A percentile compares a stretch with the other conserved stretches of the same genome.
These are phyloP conservation scores for Sandelia bainsii DNA, from an alignment of 2,797 vertebrate species.

Conservation along the genomic window DNA sequence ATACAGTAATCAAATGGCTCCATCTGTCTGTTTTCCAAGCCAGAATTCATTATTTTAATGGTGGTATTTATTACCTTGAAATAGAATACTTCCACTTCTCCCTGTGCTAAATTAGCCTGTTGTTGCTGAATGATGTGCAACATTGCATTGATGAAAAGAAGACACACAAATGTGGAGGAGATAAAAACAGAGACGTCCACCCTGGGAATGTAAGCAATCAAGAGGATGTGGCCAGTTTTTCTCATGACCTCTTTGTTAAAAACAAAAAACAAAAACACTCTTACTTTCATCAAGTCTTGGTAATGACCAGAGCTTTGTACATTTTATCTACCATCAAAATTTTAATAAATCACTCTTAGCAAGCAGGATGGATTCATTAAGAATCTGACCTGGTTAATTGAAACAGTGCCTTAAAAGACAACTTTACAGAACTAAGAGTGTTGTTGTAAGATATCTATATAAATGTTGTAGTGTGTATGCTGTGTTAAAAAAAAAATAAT, in stretches of 20 bases:
- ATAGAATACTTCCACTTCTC: constrained; percentile 55
- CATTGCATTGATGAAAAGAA: constrained; percentile 55
- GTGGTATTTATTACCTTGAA: constrained; percentile 62
- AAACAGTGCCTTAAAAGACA: constrained; percentile 40
- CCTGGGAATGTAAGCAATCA: constrained; percentile 71
- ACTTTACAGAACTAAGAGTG: constrained; percentile 31
- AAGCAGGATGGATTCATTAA: constrained; percentile 37
- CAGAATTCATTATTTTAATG: constrained; percentile 59
- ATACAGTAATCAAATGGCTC: constrained; percentile 61
- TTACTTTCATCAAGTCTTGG: constrained; percentile 7
- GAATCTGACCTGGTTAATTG: constrained; percentile 59
- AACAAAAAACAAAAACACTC: constrained; percentile 2
- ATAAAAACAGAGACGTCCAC: constrained; percentile 67
- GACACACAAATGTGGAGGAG: constrained; percentile 54
- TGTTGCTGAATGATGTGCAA: constrained; percentile 63
- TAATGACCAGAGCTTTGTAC: constrained; percentile 54
- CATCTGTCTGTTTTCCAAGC: constrained; percentile 62
- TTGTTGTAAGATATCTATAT: constrained; percentile 2
- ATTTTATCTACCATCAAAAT: constrained; percentile 54
- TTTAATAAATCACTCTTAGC: constrained; percentile 56
- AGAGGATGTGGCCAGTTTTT: constrained; percentile 78
- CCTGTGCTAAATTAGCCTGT: constrained; percentile 61
- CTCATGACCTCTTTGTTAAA: constrained; percentile 71
- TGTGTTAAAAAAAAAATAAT: constrained; percentile 4
- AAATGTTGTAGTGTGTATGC: not conserved